A percentile compares a stretch with the other conserved stretches of the same genome.
phyloP scores from a whole-genome alignment of 37 sponge, comb jelly and placozoan species.

The Chondrilla cf. caribensis region DNA sequence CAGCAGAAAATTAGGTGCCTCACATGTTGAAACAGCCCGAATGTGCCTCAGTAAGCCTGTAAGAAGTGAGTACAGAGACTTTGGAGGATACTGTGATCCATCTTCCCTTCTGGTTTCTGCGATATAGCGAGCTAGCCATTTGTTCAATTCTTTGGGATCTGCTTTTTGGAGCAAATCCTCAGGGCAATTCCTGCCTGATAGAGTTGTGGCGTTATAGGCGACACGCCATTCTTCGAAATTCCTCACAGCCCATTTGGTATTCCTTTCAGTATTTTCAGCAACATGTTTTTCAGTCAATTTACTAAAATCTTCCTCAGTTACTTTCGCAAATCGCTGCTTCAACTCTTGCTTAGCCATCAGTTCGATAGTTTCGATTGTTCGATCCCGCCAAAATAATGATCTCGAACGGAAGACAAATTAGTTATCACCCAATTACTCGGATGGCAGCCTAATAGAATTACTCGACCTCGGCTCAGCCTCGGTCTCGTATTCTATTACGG shows the following conservation, averaged over 20 bases:
- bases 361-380: neutral
- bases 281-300: conserved; percentile 11
- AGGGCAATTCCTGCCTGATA: neutral
- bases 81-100: conserved; percentile 1
- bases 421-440: too few species aligned
- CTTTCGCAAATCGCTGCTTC: neutral
- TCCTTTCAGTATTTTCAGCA: neutral
- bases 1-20: conserved; percentile 6
- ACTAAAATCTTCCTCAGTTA: neutral
- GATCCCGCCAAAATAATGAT: too few species aligned
- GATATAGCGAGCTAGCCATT: conserved; percentile 7
- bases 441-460: too few species aligned
- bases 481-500: too few species aligned
- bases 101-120: conserved; percentile 16
- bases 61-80: neutral
- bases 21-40: neutral
- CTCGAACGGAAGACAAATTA: too few species aligned
- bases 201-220: neutral
- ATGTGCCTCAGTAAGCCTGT: neutral
- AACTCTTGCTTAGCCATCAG: conserved; percentile 6
- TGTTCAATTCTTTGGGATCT: neutral
- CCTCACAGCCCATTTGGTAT: neutral
- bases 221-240: neutral
- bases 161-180: neutral
- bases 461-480: too few species aligned